Percentiles rank a stretch among this genome's conserved stretches.
Conservation (phyloP, 2,888 invertebrate species). For the Mylabris sibirica region DNA sequence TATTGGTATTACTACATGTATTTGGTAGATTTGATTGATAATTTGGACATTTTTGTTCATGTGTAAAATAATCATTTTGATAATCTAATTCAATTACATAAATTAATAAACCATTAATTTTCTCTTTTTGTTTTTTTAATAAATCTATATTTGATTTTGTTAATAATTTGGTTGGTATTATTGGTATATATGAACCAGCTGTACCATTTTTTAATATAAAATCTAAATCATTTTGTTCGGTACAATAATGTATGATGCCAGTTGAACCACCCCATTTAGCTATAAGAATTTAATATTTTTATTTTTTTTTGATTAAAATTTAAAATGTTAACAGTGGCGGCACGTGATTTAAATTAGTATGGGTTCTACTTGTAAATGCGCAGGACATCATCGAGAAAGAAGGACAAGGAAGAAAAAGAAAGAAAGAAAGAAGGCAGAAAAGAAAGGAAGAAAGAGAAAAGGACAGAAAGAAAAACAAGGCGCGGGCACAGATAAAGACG, state of each 20-base stretch:
- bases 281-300: slow-evolving; percentile 56
- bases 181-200: slow-evolving; percentile 82
- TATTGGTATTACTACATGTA: slow-evolving; percentile 37
- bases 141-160: slow-evolving; percentile 64
- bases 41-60: slow-evolving; percentile 86
- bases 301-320: too few species aligned
- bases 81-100: slow-evolving; percentile 60
- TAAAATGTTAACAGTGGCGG: too few species aligned
- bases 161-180: slow-evolving; percentile 72
- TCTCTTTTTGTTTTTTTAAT: slow-evolving; percentile 61
- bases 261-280: slow-evolving; percentile 81
- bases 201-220: slow-evolving; percentile 77
- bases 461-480: too few species aligned
- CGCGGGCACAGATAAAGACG: too few species aligned
- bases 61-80: slow-evolving; percentile 60
- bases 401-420: too few species aligned
- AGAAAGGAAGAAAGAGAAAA: too few species aligned
- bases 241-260: slow-evolving; percentile 82
- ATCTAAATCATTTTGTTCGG: slow-evolving; percentile 70
- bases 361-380: too few species aligned
- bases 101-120: slow-evolving; percentile 74
- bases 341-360: too few species aligned
- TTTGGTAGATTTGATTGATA: slow-evolving; percentile 66
- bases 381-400: too few species aligned
- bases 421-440: too few species aligned